Evolutionary conservation across 2,888 invertebrate genomes (phyloP).

Genomic region (Caenorhabditis parvicauda): DNA sequence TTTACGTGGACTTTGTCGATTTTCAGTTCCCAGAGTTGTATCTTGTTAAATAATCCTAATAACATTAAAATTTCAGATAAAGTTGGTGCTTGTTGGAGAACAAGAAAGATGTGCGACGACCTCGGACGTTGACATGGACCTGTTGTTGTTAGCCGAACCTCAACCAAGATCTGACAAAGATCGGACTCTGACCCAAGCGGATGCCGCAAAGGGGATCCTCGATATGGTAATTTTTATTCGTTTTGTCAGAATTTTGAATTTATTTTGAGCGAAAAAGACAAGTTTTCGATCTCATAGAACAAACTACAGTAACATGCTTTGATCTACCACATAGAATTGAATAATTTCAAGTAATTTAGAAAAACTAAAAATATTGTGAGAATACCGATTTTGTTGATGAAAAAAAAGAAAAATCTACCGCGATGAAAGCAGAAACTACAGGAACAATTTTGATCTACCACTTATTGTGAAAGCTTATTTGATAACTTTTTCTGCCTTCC

Average conservation of each 20-base stretch:
- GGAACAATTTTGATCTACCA: neutral
- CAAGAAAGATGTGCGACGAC: slow-evolving; percentile 11
- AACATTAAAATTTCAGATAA: slow-evolving; percentile 11
- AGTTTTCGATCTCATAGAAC: slow-evolving; percentile 3
- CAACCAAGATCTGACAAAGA: too few species aligned
- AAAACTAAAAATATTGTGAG: neutral
- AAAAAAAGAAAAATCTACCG: neutral
- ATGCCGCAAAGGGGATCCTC: slow-evolving; percentile 21
- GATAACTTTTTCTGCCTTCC: neutral
- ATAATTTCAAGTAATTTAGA: slow-evolving; percentile 9
- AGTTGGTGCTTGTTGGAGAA: slow-evolving; percentile 17
- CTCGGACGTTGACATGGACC: slow-evolving; percentile 8
- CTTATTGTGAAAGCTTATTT: neutral
- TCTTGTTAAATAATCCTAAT: too few species aligned
- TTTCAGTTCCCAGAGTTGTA: too few species aligned
- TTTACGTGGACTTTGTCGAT: too few species aligned
- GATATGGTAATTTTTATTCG: slow-evolving; percentile 10
- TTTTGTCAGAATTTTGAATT: neutral
- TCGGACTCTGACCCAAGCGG: slow-evolving; percentile 24
- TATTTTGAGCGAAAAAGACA: neutral
- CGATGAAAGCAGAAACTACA: neutral
- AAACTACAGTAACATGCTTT: neutral
- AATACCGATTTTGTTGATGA: neutral
- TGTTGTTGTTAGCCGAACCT: slow-evolving; percentile 5
- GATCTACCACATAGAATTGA: neutral